Base-by-base conservation (phyloP, 2,888 invertebrate genomes). In the Pyrochroa serraticornis region DNA sequence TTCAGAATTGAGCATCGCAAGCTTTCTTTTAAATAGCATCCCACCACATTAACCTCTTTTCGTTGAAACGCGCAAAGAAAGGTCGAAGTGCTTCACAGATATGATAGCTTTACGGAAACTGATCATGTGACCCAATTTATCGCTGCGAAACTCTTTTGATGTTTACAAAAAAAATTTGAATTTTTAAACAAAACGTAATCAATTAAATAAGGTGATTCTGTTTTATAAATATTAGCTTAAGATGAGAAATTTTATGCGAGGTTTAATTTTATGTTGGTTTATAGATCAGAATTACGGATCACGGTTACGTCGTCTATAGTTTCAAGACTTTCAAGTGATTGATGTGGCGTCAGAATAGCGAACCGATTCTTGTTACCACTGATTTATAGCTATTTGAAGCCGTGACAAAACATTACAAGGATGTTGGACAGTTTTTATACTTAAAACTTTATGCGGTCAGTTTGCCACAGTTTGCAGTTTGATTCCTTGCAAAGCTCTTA, bases 311-410 rank as follows among this genome's bases (percentile, higher is more conserved):
- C 22, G 22, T 22, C 22, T 22, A 22, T 22, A 22, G 22, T 22
- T 22, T 22, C 22, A 22, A 5, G 22, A 22, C 22, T 22, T 22
- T 52, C 56, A 54, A 57, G 52, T 65, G 66, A 65, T 65, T 58
- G 62, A 60, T 64, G 60, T 57, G 55, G 53, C 57, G 58, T 64
- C 64, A 59, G 60, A 62, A 61, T 61, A 65, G 62, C 65, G 62
- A 62, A 58, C 59, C 62, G 62, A 65, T 66, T 65, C 59, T 55
- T 59, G 51, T 48, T 34, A 50, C 56, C 38, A 41, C 51, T 58
- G 57, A 65, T 63, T 61, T 60, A 60, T 56, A 42, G 56, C 55
- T 60, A 59, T 42, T 51, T 57, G 43, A 50, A 50, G 42, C 51
- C 46, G 30, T 35, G 31, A 49, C 51, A 57, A 57, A 50, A 51